phyloP scores from a whole-genome alignment of 2,888 invertebrate species.

The Brassicogethes aeneus region DNA sequence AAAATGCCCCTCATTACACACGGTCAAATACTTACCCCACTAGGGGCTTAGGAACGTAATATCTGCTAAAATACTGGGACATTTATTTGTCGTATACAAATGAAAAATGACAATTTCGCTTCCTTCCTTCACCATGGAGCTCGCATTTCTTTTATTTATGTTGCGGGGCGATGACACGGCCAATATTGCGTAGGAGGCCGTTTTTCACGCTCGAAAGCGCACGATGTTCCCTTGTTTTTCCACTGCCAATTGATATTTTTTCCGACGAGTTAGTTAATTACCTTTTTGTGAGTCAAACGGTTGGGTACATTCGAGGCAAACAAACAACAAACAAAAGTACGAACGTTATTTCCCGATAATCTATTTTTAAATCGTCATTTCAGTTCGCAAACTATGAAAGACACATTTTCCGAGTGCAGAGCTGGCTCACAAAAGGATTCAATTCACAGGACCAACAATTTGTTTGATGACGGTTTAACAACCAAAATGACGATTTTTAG shows the following conservation, averaged over 20 bases:
- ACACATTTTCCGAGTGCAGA: too few species aligned
- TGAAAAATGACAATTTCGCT: constrained; percentile 29
- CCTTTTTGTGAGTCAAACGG: constrained; percentile 10
- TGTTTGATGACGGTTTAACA: too few species aligned
- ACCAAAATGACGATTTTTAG: too few species aligned
- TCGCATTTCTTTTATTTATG: constrained; percentile 28
- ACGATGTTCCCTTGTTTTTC: constrained; percentile 11
- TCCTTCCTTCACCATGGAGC: constrained; percentile 16
- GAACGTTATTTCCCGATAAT: too few species aligned
- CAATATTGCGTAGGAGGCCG: constrained; percentile 33
- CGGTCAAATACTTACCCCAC: not conserved
- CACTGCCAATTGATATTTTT: constrained; percentile 12
- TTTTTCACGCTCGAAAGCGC: constrained; percentile 24
- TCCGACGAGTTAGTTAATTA: constrained; percentile 18
- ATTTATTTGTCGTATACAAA: constrained; percentile 24
- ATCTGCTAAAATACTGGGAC: constrained; percentile 11
- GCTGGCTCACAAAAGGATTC: too few species aligned
- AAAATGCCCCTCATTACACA: not conserved
- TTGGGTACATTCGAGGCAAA: not conserved
- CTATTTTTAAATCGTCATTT: too few species aligned
- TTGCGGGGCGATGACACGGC: constrained; percentile 33
- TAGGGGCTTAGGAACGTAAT: not conserved
- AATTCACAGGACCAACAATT: too few species aligned
- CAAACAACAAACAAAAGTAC: not conserved
- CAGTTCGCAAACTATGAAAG: too few species aligned